Conservation (phyloP, 2,797 vertebrate species). For the Pseudomugil tenellus region DNA sequence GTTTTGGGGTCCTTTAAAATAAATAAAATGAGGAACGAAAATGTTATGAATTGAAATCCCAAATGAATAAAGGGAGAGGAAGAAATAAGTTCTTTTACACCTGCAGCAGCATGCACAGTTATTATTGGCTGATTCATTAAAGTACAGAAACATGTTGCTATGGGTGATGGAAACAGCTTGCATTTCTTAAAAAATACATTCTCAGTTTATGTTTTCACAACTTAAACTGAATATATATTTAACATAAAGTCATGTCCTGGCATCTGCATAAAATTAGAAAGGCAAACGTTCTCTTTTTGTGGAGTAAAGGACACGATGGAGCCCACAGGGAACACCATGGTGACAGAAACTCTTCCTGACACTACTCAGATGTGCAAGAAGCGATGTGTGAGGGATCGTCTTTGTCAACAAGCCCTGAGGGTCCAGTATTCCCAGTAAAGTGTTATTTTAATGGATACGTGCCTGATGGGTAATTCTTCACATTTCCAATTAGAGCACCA, state of each 20-base stretch:
- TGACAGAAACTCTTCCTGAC: constrained; percentile 54
- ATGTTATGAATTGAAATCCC: too few relatives aligned
- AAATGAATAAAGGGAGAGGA: too few relatives aligned
- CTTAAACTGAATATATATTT: too few relatives aligned
- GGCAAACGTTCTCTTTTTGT: constrained; percentile 8
- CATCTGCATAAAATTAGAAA: constrained; percentile 31
- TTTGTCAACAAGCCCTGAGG: constrained; percentile 23
- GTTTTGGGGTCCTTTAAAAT: not conserved
- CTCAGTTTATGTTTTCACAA: too few relatives aligned
- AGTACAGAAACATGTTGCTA: too few relatives aligned
- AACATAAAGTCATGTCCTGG: not conserved
- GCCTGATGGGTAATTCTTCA: constrained; percentile 46
- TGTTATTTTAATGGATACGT: constrained; percentile 40
- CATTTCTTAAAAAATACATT: too few relatives aligned
- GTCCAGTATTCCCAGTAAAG: constrained; percentile 15
- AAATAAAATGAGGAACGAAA: too few relatives aligned
- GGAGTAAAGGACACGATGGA: constrained; percentile 11
- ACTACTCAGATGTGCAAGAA: constrained; percentile 39
- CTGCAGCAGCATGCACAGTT: too few relatives aligned
- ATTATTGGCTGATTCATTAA: too few relatives aligned
- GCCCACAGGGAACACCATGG: constrained; percentile 5
- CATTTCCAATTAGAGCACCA: constrained; percentile 36
- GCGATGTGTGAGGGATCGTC: constrained; percentile 23
- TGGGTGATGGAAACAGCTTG: too few relatives aligned
- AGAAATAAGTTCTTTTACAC: too few relatives aligned